Percentiles rank a stretch among this genome's conserved stretches.
Conservation (phyloP, 2,888 invertebrate species). For the Heliconius ethilla region DNA sequence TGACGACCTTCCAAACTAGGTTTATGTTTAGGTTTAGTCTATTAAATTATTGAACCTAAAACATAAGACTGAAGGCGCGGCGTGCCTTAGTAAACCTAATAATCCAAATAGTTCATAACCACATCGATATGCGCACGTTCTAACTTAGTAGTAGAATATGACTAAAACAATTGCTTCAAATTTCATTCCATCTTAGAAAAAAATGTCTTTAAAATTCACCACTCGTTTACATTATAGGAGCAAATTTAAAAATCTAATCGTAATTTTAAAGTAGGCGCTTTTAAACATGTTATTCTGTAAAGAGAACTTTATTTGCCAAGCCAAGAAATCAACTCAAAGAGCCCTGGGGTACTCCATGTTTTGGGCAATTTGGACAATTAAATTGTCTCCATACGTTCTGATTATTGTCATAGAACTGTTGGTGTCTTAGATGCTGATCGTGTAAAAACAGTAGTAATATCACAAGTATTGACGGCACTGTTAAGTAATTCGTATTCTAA, state of each 20-base stretch:
- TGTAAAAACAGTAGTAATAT: constrained; percentile 62
- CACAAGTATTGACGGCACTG: constrained; percentile 74
- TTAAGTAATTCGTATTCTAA: constrained; percentile 58
- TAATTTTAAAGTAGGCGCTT: neutral
- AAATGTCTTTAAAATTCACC: neutral
- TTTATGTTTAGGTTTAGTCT: constrained; percentile 44
- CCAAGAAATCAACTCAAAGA: constrained; percentile 59
- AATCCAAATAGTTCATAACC: constrained; percentile 69
- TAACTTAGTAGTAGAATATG: constrained; percentile 71
- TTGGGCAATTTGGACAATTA: constrained; percentile 50
- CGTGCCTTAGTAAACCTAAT: constrained; percentile 64
- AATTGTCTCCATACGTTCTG: constrained; percentile 45
- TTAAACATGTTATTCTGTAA: neutral
- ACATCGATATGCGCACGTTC: constrained; percentile 75
- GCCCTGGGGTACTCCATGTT: constrained; percentile 49
- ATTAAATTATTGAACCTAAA: constrained; percentile 58
- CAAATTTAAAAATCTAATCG: neutral
- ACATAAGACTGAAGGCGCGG: constrained; percentile 73
- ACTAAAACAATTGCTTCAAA: constrained; percentile 60
- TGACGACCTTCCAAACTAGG: constrained; percentile 55
- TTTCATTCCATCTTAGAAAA: constrained; percentile 41
- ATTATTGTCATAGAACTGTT: constrained; percentile 48
- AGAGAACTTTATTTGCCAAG: constrained; percentile 38
- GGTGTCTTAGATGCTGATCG: constrained; percentile 56
- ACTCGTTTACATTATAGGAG: neutral